phyloP scores from a whole-genome alignment of 2,113 vertebrate genomes.

The Suricata suricatta region DNA sequence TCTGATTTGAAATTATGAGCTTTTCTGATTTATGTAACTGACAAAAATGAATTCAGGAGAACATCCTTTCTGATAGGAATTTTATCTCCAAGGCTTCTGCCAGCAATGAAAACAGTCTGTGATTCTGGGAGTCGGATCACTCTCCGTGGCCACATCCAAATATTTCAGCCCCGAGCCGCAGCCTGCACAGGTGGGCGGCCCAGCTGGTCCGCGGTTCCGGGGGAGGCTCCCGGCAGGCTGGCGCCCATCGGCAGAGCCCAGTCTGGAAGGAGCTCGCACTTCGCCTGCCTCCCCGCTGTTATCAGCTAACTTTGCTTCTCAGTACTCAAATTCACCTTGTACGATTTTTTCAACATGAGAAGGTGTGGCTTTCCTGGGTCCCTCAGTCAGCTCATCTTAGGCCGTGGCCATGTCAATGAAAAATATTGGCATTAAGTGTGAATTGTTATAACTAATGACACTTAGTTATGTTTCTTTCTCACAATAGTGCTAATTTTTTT shows the following conservation, averaged over 20 bases:
- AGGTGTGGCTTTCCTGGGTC: not conserved
- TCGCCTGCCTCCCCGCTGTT: slow-evolving; percentile 43
- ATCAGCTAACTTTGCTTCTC: not conserved
- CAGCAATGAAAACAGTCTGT: not conserved
- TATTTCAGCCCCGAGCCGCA: not conserved
- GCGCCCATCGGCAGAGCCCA: slow-evolving; percentile 67
- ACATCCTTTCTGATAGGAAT: not conserved
- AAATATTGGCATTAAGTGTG: not conserved
- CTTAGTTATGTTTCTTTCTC: not conserved
- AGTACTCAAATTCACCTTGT: not conserved
- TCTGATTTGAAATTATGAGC: not conserved
- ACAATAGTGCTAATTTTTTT: not conserved
- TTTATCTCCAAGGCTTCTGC: not conserved
- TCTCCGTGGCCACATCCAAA: not conserved
- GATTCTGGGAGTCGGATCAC: not conserved
- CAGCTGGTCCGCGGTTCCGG: slow-evolving; percentile 65
- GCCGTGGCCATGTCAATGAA: not conserved
- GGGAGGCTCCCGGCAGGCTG: slow-evolving; percentile 43
- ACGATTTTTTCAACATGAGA: not conserved
- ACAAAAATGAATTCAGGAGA: not conserved
- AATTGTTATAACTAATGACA: not conserved
- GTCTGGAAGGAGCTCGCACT: not conserved
- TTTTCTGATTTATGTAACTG: not conserved
- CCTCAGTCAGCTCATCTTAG: not conserved
- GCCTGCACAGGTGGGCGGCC: slow-evolving; percentile 61